These are phyloP conservation scores for Strigamia maritima DNA, from an alignment of 2,888 invertebrate species.

Conservation along the genomic window DNA sequence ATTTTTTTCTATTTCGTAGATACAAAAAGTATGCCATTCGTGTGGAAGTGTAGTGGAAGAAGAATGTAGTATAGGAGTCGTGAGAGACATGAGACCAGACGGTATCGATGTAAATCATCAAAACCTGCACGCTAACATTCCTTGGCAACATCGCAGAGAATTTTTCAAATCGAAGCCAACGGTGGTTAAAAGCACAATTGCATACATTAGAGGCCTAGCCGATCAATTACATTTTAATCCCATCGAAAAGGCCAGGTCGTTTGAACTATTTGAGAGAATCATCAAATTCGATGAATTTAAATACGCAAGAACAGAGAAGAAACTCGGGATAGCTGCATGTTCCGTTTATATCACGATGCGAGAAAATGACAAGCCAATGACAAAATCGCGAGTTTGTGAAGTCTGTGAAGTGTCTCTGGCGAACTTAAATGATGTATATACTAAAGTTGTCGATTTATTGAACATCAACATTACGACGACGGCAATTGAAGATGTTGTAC, in stretches of 20 bases:
- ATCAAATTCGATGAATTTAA: background rate
- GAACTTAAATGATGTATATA: background rate
- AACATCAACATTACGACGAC: background rate
- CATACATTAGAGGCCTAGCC: background rate
- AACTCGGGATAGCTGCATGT: background rate
- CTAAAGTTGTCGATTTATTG: background rate
- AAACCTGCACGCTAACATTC: background rate
- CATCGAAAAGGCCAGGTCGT: background rate
- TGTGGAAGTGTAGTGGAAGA: background rate
- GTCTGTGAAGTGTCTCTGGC: background rate
- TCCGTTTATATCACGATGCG: background rate
- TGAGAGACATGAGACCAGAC: background rate
- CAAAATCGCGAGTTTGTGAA: background rate
- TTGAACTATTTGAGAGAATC: background rate
- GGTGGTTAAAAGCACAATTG: background rate
- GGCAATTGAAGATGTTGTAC: slow-evolving; percentile 6
- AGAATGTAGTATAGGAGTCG: background rate
- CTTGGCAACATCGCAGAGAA: background rate
- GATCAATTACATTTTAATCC: background rate
- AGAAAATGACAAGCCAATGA: slow-evolving; percentile 16
- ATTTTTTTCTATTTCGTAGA: background rate
- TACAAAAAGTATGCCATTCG: background rate
- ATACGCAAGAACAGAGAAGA: background rate
- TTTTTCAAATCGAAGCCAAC: background rate
- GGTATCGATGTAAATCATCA: background rate